phyloP scores from a whole-genome alignment of 2,888 invertebrate genomes.

The Timandra comae region DNA sequence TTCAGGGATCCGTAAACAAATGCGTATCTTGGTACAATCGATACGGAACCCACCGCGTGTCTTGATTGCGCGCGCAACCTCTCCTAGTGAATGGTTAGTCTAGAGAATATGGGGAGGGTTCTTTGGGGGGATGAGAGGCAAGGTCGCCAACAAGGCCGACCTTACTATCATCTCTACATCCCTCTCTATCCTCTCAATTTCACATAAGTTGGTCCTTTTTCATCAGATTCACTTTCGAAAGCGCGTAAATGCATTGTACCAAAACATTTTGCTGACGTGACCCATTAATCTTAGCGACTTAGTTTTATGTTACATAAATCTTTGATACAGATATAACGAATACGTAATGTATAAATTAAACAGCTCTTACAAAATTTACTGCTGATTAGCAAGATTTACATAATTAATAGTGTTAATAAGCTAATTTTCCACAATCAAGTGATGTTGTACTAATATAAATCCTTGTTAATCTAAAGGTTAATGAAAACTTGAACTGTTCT shows the following conservation, averaged over 20 bases:
- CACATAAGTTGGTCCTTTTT: constrained; percentile 30
- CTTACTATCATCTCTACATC: constrained; percentile 54
- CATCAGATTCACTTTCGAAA: constrained; percentile 52
- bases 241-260: constrained; percentile 50
- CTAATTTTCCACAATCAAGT: constrained; percentile 42
- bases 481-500: constrained; percentile 50
- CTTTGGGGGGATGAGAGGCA: constrained; percentile 48
- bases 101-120: constrained; percentile 46
- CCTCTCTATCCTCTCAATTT: constrained; percentile 31
- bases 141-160: constrained; percentile 64
- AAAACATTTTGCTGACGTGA: constrained; percentile 39
- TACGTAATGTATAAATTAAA: too few relatives aligned
- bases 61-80: constrained; percentile 59
- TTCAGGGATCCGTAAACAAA: constrained; percentile 30
- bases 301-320: constrained; percentile 18
- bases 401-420: constrained; percentile 13
- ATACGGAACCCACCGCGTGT: constrained; percentile 53
- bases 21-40: constrained; percentile 49
- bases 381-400: neutral
- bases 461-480: constrained; percentile 44
- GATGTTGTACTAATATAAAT: constrained; percentile 10
- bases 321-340: constrained; percentile 1
- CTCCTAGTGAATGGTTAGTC: constrained; percentile 65
- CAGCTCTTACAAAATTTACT: neutral
- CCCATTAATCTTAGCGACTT: constrained; percentile 28